Conservation (phyloP, 1,140 invertebrate genomes). For the Archegozetes longisetosus region DNA sequence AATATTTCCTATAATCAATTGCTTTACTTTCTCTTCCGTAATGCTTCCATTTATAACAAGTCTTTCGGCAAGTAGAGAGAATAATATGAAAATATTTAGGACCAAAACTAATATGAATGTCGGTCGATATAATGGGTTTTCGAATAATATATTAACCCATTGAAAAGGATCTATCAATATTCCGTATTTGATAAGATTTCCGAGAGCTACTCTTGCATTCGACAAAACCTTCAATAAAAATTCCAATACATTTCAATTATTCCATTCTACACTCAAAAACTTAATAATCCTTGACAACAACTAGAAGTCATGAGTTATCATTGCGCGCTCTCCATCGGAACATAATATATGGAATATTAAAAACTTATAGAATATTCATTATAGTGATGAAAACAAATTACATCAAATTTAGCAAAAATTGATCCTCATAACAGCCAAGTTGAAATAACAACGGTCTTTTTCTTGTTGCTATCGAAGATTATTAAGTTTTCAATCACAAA, state of each 20-base stretch:
- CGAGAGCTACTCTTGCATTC: constrained; percentile 75
- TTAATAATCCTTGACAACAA: background rate
- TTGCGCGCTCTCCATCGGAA: no score
- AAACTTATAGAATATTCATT: no score
- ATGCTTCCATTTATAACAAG: background rate
- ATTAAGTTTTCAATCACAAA: no score
- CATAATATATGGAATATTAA: no score
- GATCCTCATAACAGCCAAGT: no score
- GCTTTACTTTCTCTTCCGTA: background rate
- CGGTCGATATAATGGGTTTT: constrained; percentile 52
- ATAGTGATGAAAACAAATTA: no score
- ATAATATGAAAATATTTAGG: constrained; percentile 38
- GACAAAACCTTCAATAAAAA: constrained; percentile 45
- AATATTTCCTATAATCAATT: constrained; percentile 7
- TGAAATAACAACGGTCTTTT: no score
- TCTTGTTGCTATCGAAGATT: no score
- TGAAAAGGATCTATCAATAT: constrained; percentile 79
- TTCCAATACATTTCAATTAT: constrained; percentile 16
- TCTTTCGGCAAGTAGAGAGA: constrained; percentile 15
- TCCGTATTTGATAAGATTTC: constrained; percentile 97
- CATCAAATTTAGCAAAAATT: no score
- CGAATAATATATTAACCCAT: constrained; percentile 57
- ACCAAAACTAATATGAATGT: constrained; percentile 58
- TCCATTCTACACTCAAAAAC: no score
- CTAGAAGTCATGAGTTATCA: no score